phyloP scores from a whole-genome alignment of 2,113 vertebrate genomes.

The Xerus inauris region DNA sequence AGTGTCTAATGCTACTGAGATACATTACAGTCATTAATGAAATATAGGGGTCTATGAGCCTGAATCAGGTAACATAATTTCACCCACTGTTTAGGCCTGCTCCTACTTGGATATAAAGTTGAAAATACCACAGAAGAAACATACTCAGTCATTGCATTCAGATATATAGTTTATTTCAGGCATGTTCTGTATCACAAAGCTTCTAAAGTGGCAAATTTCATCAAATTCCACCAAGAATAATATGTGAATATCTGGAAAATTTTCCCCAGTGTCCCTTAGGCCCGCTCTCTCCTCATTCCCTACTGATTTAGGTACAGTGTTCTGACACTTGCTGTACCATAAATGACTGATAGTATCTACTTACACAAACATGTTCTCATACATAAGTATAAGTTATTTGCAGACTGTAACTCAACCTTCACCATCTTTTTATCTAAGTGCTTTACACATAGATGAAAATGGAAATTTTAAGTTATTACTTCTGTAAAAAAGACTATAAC shows the following conservation, averaged over 20 bases:
- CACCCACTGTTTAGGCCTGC: not conserved
- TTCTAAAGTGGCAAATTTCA: not conserved
- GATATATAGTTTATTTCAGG: not conserved
- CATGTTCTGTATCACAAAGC: not conserved
- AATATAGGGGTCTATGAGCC: not conserved
- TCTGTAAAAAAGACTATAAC: not conserved
- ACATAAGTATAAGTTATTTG: not conserved
- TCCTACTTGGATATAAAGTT: not conserved
- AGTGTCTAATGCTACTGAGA: not conserved
- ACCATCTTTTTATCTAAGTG: not conserved
- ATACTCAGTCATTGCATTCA: not conserved
- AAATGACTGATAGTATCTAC: not conserved
- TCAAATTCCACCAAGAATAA: not conserved
- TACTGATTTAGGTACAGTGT: not conserved
- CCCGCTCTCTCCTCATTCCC: rapidly evolving
- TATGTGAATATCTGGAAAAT: not conserved
- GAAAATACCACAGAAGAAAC: not conserved
- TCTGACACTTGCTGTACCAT: not conserved
- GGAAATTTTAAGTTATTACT: not conserved
- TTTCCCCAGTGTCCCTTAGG: not conserved
- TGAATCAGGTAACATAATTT: not conserved
- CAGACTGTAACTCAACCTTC: not conserved
- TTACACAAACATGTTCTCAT: not conserved
- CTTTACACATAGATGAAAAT: not conserved
- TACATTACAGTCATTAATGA: not conserved